phyloP scores from a whole-genome alignment of 2,888 invertebrate genomes.

The Agriopis leucophaearia region DNA sequence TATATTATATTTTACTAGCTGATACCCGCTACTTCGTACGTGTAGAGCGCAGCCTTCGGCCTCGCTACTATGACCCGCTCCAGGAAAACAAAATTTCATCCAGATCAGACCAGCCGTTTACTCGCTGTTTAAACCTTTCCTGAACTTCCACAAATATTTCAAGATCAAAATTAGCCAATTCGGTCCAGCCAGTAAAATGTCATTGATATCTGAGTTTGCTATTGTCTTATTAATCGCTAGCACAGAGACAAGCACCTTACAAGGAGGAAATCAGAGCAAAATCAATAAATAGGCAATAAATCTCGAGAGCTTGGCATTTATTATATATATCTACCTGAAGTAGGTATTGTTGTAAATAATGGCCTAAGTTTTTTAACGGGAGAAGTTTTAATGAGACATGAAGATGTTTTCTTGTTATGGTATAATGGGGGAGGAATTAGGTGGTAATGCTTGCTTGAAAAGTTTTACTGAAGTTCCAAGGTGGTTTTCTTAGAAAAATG shows the following conservation, averaged over 20 bases:
- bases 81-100: too few relatives aligned
- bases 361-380: conserved; percentile 57
- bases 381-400: conserved; percentile 29
- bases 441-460: conserved; percentile 25
- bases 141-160: too few relatives aligned
- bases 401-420: conserved; percentile 52
- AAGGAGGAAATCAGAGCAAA: conserved; percentile 57
- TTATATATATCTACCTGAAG: conserved; percentile 68
- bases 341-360: conserved; percentile 68
- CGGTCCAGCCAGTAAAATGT: too few relatives aligned
- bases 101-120: too few relatives aligned
- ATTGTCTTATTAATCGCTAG: conserved; percentile 9
- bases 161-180: too few relatives aligned
- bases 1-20: too few relatives aligned
- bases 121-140: too few relatives aligned
- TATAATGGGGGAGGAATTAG: conserved; percentile 19
- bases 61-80: too few relatives aligned
- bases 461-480: conserved; percentile 23
- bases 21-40: too few relatives aligned
- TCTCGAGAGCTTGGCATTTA: conserved; percentile 55
- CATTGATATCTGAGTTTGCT: background rate
- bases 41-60: too few relatives aligned
- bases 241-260: conserved; percentile 49
- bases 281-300: conserved; percentile 76
- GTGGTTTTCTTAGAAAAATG: conserved; percentile 3